Conservation (phyloP, 2,888 invertebrate genomes). For the Caenorhabditis japonica region DNA sequence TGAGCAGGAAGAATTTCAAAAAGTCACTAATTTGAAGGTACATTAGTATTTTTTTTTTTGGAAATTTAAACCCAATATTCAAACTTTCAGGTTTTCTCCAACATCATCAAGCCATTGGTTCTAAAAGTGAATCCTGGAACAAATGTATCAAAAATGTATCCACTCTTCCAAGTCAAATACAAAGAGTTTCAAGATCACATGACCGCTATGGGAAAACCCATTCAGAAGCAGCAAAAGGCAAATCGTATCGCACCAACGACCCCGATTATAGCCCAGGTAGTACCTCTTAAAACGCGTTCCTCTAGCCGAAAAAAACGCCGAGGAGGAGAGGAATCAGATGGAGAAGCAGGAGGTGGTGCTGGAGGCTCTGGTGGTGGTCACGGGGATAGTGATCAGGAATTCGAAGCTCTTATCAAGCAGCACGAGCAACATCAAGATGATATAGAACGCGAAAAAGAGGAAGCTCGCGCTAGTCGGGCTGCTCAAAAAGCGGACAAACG, state of each 20-base stretch:
- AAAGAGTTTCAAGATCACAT: slow-evolving; percentile 85
- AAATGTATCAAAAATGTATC: slow-evolving; percentile 93
- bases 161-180: slow-evolving; percentile 97
- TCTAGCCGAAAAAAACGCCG: slow-evolving; percentile 65
- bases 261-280: slow-evolving; percentile 25
- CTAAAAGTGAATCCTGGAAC: slow-evolving; percentile 79
- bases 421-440: slow-evolving; percentile 79
- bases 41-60: not conserved
- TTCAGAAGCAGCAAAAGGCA: not conserved
- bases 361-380: too few relatives aligned
- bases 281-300: slow-evolving; percentile 70
- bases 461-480: slow-evolving; percentile 67
- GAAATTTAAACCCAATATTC: not conserved
- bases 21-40: slow-evolving; percentile 68
- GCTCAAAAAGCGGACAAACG: slow-evolving; percentile 48
- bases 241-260: not conserved
- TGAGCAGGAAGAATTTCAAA: slow-evolving; percentile 67
- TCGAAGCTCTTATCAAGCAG: slow-evolving; percentile 90
- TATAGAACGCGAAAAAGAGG: slow-evolving; percentile 67
- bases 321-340: slow-evolving; percentile 66
- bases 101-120: slow-evolving; percentile 59
- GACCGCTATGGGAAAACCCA: slow-evolving; percentile 22
- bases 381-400: slow-evolving; percentile 95
- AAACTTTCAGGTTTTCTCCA: slow-evolving; percentile 61
- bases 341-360: too few relatives aligned